Evolutionary conservation across 2,797 vertebrate genomes (phyloP).

Genomic region (Sebastes variabilis): DNA sequence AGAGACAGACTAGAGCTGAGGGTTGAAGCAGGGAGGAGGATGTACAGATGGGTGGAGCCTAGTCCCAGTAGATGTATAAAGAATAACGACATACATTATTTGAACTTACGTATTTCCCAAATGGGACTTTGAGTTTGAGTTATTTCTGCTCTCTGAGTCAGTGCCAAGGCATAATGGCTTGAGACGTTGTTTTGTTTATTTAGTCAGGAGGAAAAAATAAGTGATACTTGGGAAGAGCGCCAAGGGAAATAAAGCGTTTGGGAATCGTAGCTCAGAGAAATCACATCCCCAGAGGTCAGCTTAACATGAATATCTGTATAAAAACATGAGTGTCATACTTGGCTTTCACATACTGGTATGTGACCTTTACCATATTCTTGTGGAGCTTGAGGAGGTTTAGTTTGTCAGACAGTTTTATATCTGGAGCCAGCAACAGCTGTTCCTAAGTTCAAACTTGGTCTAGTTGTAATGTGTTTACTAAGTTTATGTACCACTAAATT

Average conservation of each 20-base stretch:
- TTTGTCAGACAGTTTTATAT: neutral
- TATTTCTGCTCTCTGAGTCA: constrained; percentile 50
- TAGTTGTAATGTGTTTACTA: neutral
- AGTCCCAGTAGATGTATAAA: constrained; percentile 7
- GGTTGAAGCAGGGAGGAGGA: neutral
- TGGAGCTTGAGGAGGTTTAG: neutral
- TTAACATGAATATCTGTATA: constrained; percentile 43
- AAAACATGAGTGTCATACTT: constrained; percentile 37
- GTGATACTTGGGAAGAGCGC: constrained; percentile 46
- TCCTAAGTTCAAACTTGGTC: neutral
- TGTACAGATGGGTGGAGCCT: constrained; percentile 1
- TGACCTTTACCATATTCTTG: constrained; percentile 26
- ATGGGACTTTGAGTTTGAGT: constrained; percentile 29
- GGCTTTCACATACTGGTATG: constrained; percentile 36
- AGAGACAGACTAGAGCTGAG: neutral
- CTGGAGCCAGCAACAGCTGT: neutral
- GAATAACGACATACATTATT: constrained; percentile 18
- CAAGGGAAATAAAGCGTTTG: constrained; percentile 56
- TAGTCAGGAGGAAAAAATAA: constrained; percentile 59
- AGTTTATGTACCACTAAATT: neutral
- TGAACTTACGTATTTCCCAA: constrained; percentile 39
- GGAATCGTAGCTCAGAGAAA: constrained; percentile 39
- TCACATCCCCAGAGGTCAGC: constrained; percentile 39
- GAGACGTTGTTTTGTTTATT: constrained; percentile 64
- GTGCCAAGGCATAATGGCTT: constrained; percentile 50